Base-by-base conservation (phyloP, 1,140 invertebrate species). In the Cydia splendana region DNA sequence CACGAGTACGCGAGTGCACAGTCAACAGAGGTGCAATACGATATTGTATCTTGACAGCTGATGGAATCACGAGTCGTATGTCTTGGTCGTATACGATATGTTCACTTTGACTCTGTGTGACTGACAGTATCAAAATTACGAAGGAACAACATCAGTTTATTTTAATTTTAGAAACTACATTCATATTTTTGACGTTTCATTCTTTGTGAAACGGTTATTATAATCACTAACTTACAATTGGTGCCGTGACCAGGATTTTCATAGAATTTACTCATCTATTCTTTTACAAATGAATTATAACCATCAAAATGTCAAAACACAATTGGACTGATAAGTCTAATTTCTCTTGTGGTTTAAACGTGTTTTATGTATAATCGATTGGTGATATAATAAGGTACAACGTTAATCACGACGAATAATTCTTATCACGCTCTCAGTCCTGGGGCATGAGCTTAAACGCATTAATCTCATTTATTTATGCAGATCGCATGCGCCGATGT, bases 401-500 rank as follows among this genome's bases (percentile, higher is more conserved):
- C 18, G 18, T 10, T 24, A 62, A 62, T 62, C 57, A 24, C 18
- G 18, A 62, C 9, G 20, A 62, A 62, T 62, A 62, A 62, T 62
- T 62, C 57, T 62, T 62, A 62, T 62, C 57, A 62, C 57, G 57
- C 20, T 62, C 57, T 62, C 13, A 30, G 34, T 34, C 67, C 67
- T 38, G 67, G n/a, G 67, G 67, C 30, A 38, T 18, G 30, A 34
- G 15, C 67, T 42, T 38, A 45, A 42, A 45, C 15, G 34, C n/a
- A 71, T 71, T 71, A 45, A 24, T 71, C 67, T 38, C n/a, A 38
- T 71, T 71, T 71, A 71, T 38, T 18, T 38, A 71, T 71, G 67
- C 67, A 71, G 18, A 71, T 71, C 67, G 67, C 67, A 38, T 71
- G 67, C 67, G 67, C 67, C 15, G 67, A 71, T 15, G 67, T 69